Percentiles rank a stretch among this genome's conserved stretches.
Evolutionary conservation across 2,888 invertebrate species (phyloP).

Genomic region (Thyatira batis): DNA sequence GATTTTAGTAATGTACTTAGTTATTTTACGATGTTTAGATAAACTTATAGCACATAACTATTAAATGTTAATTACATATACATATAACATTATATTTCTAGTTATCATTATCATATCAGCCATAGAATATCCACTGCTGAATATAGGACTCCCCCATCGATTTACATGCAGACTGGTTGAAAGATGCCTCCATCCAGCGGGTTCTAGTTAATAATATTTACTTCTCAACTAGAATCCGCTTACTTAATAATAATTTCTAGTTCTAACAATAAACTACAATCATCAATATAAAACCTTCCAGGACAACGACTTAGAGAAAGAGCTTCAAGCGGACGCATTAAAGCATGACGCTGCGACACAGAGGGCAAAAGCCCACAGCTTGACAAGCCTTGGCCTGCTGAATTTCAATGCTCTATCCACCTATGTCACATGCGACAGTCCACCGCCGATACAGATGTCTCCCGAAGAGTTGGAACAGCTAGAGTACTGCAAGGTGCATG

Average conservation of each 20-base stretch:
- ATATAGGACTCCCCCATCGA: too few relatives aligned
- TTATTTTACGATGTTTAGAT: too few relatives aligned
- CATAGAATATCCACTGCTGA: too few relatives aligned
- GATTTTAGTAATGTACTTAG: too few relatives aligned
- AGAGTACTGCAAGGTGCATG: conserved; percentile 86
- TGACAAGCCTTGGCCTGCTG: conserved; percentile 62
- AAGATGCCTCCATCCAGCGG: too few relatives aligned
- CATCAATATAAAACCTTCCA: conserved; percentile 20
- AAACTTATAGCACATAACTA: too few relatives aligned
- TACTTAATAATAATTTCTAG: not conserved
- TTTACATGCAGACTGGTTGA: too few relatives aligned
- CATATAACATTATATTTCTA: too few relatives aligned
- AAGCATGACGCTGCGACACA: conserved; percentile 56
- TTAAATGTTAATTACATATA: too few relatives aligned
- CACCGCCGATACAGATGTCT: conserved; percentile 90
- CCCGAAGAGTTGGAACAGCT: conserved; percentile 88
- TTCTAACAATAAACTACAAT: not conserved
- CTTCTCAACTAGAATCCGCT: not conserved
- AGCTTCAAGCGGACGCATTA: conserved; percentile 65
- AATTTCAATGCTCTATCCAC: conserved; percentile 81
- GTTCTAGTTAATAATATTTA: too few relatives aligned
- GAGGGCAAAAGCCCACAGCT: conserved; percentile 63
- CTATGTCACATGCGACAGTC: conserved; percentile 90
- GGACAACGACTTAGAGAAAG: conserved; percentile 76
- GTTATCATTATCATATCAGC: too few relatives aligned